These are phyloP conservation scores for Mechanitis mazaeus DNA, from an alignment of 2,888 invertebrate genomes.

Conservation along the genomic window DNA sequence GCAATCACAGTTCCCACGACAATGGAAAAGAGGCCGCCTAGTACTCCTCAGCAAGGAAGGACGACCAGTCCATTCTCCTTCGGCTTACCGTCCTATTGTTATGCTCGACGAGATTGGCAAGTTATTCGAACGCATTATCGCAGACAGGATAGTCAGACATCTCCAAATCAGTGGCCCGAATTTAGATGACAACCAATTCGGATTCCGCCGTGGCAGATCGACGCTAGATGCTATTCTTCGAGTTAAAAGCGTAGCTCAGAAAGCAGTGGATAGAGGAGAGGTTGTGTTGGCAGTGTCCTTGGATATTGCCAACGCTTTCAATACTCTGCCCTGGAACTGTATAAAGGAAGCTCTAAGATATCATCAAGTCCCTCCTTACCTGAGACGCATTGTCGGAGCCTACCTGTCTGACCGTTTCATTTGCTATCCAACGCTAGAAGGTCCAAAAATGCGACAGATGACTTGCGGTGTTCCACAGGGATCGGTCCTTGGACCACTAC, in stretches of 20 bases:
- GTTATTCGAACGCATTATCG: slow-evolving; percentile 10
- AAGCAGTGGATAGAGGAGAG: not conserved
- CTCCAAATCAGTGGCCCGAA: slow-evolving; percentile 13
- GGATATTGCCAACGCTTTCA: not conserved
- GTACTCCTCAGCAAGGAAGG: slow-evolving; percentile 11
- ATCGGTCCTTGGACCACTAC: no score
- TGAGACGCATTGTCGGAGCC: not conserved
- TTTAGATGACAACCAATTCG: slow-evolving; percentile 5
- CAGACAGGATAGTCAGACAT: slow-evolving; percentile 1
- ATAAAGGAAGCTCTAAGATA: not conserved
- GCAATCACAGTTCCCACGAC: no score
- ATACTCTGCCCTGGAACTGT: not conserved
- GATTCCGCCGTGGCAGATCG: slow-evolving; percentile 15
- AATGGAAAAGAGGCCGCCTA: slow-evolving; percentile 1
- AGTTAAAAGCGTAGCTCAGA: not conserved
- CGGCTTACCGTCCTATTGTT: slow-evolving; percentile 18
- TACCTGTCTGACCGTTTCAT: not conserved
- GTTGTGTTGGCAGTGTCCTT: no score
- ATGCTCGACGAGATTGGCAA: slow-evolving; percentile 18
- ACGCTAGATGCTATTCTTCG: slow-evolving; percentile 16
- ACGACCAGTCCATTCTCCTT: slow-evolving; percentile 14
- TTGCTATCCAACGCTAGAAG: not conserved
- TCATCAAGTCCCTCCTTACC: not conserved
- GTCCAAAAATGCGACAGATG: not conserved
- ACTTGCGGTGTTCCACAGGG: not conserved